Base-by-base conservation (phyloP, 2,113 vertebrate genomes). In the Heterocephalus glaber region DNA sequence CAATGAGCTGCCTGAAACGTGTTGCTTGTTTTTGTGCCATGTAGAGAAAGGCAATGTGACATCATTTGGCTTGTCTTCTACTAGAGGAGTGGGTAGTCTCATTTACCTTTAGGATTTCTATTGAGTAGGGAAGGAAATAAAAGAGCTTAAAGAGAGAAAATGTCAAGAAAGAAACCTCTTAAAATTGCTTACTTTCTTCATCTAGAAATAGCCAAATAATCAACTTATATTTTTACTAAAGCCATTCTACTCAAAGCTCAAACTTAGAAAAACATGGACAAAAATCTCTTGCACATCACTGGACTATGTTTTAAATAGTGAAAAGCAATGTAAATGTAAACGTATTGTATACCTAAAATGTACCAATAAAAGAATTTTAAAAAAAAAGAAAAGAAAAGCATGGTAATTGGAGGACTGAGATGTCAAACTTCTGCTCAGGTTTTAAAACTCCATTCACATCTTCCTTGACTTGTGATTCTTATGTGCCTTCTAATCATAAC, bases 1-100 rank as follows among this genome's bases (percentile, higher is more conserved):
- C 68, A 74, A 84, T 76, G 83, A 94, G 81, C 10, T 35, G 30
- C n/a, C 81, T 92, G 44, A 97, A 96, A 63, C 72, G n/a, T 81
- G 41, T 92, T 93, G 76, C 17, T 63, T 79, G 35, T 92, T 80
- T 35, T 30, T 68, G 52, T 92, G 58, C 70, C 26, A 22, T 65
- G 47, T 68, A 90, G 66, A 70, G 82, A 77, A 92, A 95, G 92
- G 89, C 56, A 85, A 81, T 86, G 38, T 90, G 28, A 63, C 63
- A 47, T 58, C 24, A 90, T 95, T 96, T 30, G 0, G 4, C 88
- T 92, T 14, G 54, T 66, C 58, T 89, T 86, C 16, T 90, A 5
- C 52, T 68, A 19, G 14, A 76, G 19, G 13, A 72, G 14, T 86
- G 83, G 54, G 63, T 89, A 65, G 85, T 52, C 13, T 38, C 3